phyloP scores from a whole-genome alignment of 2,113 vertebrate species.

The Tylochromis polylepis region DNA sequence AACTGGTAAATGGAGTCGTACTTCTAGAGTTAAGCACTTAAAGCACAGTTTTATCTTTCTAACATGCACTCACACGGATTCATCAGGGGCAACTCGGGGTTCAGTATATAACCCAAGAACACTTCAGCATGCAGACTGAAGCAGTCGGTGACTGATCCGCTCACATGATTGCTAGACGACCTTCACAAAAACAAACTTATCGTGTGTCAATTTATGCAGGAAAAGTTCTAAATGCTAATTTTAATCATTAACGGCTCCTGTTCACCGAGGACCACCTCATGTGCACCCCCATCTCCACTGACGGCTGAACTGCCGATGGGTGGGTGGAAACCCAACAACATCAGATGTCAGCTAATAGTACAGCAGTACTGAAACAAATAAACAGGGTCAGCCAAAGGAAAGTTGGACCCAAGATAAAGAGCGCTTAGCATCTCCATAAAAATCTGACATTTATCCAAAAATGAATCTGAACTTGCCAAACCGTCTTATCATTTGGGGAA shows the following conservation, averaged over 20 bases:
- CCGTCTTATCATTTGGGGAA: accelerated
- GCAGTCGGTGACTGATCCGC: accelerated
- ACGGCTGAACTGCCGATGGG: too few species aligned
- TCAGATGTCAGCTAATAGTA: neutral
- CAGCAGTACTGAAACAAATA: neutral
- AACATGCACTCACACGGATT: accelerated
- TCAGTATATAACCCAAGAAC: neutral
- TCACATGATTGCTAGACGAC: neutral
- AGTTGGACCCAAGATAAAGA: neutral
- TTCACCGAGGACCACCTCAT: neutral
- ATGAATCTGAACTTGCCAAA: neutral
- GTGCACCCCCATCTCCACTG: neutral
- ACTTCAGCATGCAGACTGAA: neutral
- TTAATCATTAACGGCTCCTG: neutral
- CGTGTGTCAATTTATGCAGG: accelerated
- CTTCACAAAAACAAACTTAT: neutral
- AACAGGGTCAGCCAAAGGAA: neutral
- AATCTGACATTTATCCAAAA: accelerated
- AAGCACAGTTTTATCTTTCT: accelerated
- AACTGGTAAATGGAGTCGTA: neutral
- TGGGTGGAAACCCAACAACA: neutral
- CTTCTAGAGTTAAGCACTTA: neutral
- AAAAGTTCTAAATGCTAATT: neutral
- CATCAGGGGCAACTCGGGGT: neutral
- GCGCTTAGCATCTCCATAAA: neutral